Evolutionary conservation across 2,888 invertebrate genomes (phyloP), one percentile per base, ranked within the genome.

Genomic region (Miltochrista miniata): DNA sequence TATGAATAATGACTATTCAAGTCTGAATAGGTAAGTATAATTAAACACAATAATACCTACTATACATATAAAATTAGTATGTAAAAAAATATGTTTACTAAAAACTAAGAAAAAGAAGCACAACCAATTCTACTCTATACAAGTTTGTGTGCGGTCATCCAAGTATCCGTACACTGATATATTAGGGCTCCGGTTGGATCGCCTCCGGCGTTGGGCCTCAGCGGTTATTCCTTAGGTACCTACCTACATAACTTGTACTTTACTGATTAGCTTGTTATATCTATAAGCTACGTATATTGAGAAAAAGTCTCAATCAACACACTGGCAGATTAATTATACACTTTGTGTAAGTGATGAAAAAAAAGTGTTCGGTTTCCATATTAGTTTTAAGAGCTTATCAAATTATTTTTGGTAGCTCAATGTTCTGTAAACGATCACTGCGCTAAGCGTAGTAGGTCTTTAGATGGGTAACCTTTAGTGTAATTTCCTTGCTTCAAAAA

Each of bases 121-220:
- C 12, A n/a, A 7, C 7, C 12, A 62, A 46, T 45, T 30, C 69
- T 18, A 64, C 86, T 89, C 85, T 49, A 81, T 52, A 7, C 12
- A 11, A 11, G 10, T 29, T 61, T 24, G 54, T 80, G 76, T 80
- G 60, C 72, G 61, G 64, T 58, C 71, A 75, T 74, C 78, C 76
- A 74, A 81, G 85, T 81, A 85, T 83, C 84, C 79, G 71, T 73
- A 77, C 76, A 75, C 86, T 91, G 91, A 92, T 92, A 90, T 92
- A 92, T 92, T 87, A 83, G 81, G 81, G 81, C 85, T 78, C 78
- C 76, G 83, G 72, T 73, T 78, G 84, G 68, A 77, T 85, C 83
- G 89, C 89, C 89, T 65, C 85, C 83, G 87, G 90, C 90, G 68
- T 61, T 69, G 72, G 74, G 72, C 74, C 67, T 53, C 65, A 69